phyloP scores from a whole-genome alignment of 2,113 vertebrate species.

The Perca fluviatilis region DNA sequence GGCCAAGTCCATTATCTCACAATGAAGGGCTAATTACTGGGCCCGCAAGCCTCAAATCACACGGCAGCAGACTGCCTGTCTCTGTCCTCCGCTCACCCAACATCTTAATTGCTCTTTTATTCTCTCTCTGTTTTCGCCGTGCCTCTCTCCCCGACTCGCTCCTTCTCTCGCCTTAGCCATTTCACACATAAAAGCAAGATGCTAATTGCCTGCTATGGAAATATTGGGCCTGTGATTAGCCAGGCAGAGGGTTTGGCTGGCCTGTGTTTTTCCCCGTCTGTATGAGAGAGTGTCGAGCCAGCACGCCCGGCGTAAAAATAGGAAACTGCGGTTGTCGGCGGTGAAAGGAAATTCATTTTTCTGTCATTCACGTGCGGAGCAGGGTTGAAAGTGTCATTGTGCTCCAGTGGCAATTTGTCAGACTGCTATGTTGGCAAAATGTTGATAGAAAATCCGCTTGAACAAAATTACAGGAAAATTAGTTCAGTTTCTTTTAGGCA shows the following conservation, averaged over 20 bases:
- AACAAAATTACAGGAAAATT: constrained; percentile 69
- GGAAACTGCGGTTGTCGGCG: constrained; percentile 10
- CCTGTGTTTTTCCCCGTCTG: constrained; percentile 54
- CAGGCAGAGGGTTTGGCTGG: constrained; percentile 71
- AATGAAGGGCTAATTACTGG: constrained; percentile 86
- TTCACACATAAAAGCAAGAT: constrained; percentile 80
- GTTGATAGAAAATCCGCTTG: constrained; percentile 62
- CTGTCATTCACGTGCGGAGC: constrained; percentile 43
- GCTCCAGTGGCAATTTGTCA: constrained; percentile 67
- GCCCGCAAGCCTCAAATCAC: constrained; percentile 81
- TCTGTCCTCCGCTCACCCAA: constrained; percentile 80
- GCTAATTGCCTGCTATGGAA: constrained; percentile 83
- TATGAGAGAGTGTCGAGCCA: constrained; percentile 52
- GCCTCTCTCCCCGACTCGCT: constrained; percentile 71
- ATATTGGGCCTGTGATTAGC: constrained; percentile 83
- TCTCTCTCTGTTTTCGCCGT: constrained; percentile 74
- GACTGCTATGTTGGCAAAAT: constrained; percentile 52
- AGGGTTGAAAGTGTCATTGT: constrained; percentile 65
- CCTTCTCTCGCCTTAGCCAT: constrained; percentile 69
- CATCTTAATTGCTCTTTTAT: constrained; percentile 86
- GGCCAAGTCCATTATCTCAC: constrained; percentile 86
- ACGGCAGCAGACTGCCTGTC: constrained; percentile 81
- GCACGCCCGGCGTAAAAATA: constrained; percentile 33
- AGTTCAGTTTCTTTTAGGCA: constrained; percentile 51
- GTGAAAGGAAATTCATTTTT: constrained; percentile 62